phyloP scores from a whole-genome alignment of 2,888 invertebrate genomes.

The Colletes collaris region DNA sequence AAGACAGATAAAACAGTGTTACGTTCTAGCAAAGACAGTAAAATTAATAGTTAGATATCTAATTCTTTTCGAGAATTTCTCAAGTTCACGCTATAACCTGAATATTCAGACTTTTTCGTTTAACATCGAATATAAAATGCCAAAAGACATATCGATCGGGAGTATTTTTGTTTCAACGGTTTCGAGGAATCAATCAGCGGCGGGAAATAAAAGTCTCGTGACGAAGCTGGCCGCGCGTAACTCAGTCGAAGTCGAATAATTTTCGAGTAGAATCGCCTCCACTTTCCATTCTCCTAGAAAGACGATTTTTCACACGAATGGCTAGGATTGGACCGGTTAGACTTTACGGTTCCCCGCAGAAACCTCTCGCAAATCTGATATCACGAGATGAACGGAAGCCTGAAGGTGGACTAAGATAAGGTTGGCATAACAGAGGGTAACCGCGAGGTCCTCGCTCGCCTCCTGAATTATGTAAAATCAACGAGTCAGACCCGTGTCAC shows the following conservation, averaged over 20 bases:
- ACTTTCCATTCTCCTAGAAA: constrained; percentile 13
- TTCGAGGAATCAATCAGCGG: no score
- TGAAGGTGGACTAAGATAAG: constrained; percentile 56
- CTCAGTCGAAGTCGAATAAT: constrained; percentile 27
- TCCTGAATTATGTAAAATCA: constrained; percentile 68
- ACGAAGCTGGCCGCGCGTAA: background rate
- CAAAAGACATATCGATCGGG: no score
- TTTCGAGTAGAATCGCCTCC: constrained; percentile 23
- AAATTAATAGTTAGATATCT: no score
- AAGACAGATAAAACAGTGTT: no score
- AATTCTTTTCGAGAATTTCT: no score
- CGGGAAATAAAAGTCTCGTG: constrained; percentile 23
- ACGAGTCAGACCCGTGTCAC: constrained; percentile 64
- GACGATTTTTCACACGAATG: constrained; percentile 47
- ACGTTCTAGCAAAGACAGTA: no score
- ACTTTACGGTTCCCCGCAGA: constrained; percentile 28
- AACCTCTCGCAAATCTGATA: constrained; percentile 49
- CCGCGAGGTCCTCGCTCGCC: constrained; percentile 44
- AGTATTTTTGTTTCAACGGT: no score
- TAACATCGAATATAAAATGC: no score
- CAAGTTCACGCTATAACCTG: no score
- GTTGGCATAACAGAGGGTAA: constrained; percentile 56
- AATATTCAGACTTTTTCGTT: no score
- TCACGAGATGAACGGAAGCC: constrained; percentile 60
- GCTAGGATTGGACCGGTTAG: constrained; percentile 26